Evolutionary conservation across 2,797 vertebrate species (phyloP).

Genomic region (Myiothlypis coronata): DNA sequence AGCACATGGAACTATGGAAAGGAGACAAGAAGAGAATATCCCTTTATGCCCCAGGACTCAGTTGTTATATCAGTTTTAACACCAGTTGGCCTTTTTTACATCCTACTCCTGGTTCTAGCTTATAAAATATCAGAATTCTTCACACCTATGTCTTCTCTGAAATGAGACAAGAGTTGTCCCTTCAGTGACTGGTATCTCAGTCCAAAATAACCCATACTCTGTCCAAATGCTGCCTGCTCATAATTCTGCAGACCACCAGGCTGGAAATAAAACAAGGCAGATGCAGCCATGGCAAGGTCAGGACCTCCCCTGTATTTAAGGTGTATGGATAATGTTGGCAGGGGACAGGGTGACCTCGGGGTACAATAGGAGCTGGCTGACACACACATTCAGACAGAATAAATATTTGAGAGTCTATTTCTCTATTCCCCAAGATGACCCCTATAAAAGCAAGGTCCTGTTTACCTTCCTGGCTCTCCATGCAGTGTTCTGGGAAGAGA

Average conservation of each 20-base stretch:
- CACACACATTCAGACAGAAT: conserved; percentile 18
- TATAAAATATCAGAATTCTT: neutral
- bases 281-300: neutral
- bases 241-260: neutral
- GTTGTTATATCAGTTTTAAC: neutral
- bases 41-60: neutral
- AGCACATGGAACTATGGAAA: neutral
- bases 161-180: neutral
- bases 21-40: neutral
- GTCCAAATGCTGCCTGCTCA: neutral
- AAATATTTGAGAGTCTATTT: conserved; percentile 59
- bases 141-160: neutral
- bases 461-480: neutral
- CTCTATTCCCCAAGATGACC: conserved; percentile 36
- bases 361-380: neutral
- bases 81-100: neutral
- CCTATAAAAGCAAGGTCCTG: conserved; percentile 44
- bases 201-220: neutral
- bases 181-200: neutral
- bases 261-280: neutral
- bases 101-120: neutral
- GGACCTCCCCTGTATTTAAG: conserved; percentile 6
- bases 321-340: neutral
- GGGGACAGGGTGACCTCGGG: conserved; percentile 5
- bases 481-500: neutral